Evolutionary conservation across 1,140 invertebrate genomes (phyloP), one percentile per base, ranked within the genome.

Genomic region (Euglossa dilemma): DNA sequence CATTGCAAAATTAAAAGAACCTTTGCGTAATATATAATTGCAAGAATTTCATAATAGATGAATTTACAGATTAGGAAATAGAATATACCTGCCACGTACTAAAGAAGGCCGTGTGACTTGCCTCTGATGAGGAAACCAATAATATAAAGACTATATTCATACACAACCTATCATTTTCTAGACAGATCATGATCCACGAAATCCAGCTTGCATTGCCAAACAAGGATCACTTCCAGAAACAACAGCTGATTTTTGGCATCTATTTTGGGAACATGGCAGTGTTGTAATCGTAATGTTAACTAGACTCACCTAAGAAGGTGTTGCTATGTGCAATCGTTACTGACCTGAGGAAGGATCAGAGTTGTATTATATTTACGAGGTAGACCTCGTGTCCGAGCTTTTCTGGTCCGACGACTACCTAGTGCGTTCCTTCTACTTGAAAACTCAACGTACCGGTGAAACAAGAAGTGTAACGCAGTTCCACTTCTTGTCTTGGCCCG

Each of bases 401-500:
- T 99, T 99, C 91, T 99, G 99, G 99, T 99, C 98, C 94, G 99
- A 99, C 89, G 99, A 99, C 93, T 99, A 99, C 93, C 95, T 99
- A 89, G 99, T 99, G 28, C 96, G 99, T 72, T 99, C 98, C 89
- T 99, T 99, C 95, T 99, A 99, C 94, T 94, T 99, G 94, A 99
- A 99, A 94, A 99, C 99, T 94, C 94, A 99, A 72, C 96, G 97
- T 85, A 99, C 98, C 0, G 97, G 98, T 69, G 99, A 99, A 94
- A 99, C 99, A 0, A 96, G 99, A 56, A 99, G 99, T 0, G 98
- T 99, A 45, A 99, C 99, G 0, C 99, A 99, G 94, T 99, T 99
- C 96, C 99, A 99, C 93, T 99, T 99, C 95, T 94, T 99, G 52
- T 98, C 98, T 75, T 99, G 99, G 99, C 97, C 98, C 1, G 98